Evolutionary conservation across 2,797 vertebrate species (phyloP), one percentile per base, ranked within the genome.

Genomic region (Atherinosoma microstoma): DNA sequence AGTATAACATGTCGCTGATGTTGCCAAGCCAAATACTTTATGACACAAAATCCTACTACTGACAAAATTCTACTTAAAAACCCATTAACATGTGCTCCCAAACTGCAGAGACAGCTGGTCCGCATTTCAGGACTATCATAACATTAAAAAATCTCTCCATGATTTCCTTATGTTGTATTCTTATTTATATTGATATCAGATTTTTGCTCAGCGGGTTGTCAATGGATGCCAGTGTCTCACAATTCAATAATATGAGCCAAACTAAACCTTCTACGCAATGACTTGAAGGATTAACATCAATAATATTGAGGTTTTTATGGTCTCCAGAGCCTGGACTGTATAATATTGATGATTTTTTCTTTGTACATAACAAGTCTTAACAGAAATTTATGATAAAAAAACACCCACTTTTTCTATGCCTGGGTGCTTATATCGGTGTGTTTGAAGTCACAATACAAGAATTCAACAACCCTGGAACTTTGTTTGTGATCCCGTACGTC

Each of bases 21-120:
- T 40, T 47, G 66, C 36, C 64, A 62, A 27, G 5, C 22, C 38
- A 42, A 70, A 71, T 13, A 20, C 36, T 24, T 67, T 42, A 30
- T 30, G n/a, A 38, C 35, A 58, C 24, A n/a, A 4, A 65, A 61
- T 45, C 22, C 16, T 32, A 42, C 32, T 18, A 35, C 51, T 16
- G 20, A 34, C 29, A n/a, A 16, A 42, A 32, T 42, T n/a, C 24
- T 30, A 30, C 32, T 81, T 70, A 27, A 64, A 62, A 74, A 63
- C 29, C 10, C 56, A 64, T 66, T 32, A 66, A 56, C 22, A 24
- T 34, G 42, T 54, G 1, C 35, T 54, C 51, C 11, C 53, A 56
- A 42, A 36, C 35, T 58, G 29, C 57, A 59, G 51, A 47, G 51
- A 61, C 30, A 59, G 51, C 65, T 38, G 53, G 16, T 73, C 20